phyloP scores from a whole-genome alignment of 2,113 vertebrate genomes.

The Tychaedon coryphoeus region DNA sequence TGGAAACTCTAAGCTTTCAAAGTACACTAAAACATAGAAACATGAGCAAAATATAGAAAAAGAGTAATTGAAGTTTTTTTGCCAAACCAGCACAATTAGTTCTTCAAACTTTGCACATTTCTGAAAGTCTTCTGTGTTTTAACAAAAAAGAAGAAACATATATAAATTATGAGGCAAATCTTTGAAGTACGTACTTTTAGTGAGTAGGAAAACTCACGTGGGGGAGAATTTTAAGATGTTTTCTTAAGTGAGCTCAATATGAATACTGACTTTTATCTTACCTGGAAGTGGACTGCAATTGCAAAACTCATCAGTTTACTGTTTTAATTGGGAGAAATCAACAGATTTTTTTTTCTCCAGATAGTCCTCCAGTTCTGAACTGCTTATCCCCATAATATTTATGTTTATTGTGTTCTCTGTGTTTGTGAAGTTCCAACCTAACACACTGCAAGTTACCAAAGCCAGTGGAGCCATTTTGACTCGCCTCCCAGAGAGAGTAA shows the following conservation, averaged over 20 bases:
- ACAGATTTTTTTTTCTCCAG: not conserved
- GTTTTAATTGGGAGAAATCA: not conserved
- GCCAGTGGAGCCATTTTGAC: not conserved
- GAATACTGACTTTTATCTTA: not conserved
- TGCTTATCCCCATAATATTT: not conserved
- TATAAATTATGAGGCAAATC: not conserved
- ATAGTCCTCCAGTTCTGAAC: not conserved
- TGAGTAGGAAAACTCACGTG: accelerated
- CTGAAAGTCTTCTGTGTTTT: not conserved
- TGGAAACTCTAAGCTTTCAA: not conserved
- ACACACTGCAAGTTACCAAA: not conserved
- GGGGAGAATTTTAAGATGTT: accelerated
- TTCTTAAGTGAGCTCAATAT: not conserved
- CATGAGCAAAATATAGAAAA: not conserved
- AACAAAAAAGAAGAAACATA: not conserved
- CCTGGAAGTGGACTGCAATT: not conserved
- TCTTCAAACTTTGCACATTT: not conserved
- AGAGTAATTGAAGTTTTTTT: not conserved
- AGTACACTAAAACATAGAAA: not conserved
- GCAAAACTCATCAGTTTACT: not conserved
- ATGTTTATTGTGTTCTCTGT: not conserved
- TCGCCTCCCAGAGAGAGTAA: accelerated
- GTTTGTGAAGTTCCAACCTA: not conserved
- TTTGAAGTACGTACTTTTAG: not conserved
- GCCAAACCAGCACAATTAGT: not conserved